phyloP scores from a whole-genome alignment of 2,888 invertebrate genomes.

The Lysandra bellargus region DNA sequence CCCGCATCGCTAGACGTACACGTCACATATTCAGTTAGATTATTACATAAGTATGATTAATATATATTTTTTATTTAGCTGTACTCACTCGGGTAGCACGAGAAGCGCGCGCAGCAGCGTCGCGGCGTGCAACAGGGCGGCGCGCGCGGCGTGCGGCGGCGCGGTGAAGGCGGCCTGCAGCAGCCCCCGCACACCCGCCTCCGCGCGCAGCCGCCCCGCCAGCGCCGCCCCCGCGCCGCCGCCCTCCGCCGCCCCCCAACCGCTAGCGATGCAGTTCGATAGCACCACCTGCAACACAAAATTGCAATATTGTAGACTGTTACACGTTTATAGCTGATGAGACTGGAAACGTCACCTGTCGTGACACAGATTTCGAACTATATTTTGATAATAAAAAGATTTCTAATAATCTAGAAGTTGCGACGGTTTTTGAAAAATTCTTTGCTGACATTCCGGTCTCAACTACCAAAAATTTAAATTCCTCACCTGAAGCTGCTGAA shows the following conservation, averaged over 20 bases:
- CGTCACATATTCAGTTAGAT: no score
- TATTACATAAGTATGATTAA: no score
- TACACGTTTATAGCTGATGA: no score
- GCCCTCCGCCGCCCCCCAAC: background rate
- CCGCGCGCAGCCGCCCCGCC: constrained; percentile 42
- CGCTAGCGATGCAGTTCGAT: background rate
- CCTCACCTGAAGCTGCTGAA: no score
- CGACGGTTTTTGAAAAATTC: no score
- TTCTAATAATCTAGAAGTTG: no score
- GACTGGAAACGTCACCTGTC: no score
- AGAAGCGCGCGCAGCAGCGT: constrained; percentile 87
- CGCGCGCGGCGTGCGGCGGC: constrained; percentile 82
- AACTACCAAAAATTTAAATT: no score
- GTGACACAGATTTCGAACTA: no score
- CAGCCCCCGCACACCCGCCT: constrained; percentile 62
- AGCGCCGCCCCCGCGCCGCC: constrained; percentile 40
- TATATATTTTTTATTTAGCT: no score
- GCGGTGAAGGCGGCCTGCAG: constrained; percentile 86
- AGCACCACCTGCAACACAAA: background rate
- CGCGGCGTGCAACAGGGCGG: constrained; percentile 89
- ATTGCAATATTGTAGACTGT: background rate
- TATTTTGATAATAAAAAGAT: no score
- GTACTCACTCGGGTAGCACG: constrained; percentile 31
- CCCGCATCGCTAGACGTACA: background rate
- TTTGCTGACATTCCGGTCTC: no score